Evolutionary conservation across 2,888 invertebrate genomes (phyloP), one percentile per base, ranked within the genome.

Genomic region (Halictus quadricinctus): DNA sequence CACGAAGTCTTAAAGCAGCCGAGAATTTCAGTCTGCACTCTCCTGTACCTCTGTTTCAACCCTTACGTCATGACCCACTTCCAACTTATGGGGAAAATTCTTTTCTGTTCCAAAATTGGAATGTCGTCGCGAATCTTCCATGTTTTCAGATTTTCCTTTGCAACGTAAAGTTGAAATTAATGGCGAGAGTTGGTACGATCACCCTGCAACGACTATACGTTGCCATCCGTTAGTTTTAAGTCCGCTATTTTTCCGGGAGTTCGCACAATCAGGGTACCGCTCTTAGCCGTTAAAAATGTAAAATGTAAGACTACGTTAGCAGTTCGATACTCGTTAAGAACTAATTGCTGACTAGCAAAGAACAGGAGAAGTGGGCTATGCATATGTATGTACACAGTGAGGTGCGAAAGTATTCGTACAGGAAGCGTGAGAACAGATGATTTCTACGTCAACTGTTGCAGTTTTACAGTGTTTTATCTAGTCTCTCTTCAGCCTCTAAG

Each of bases 291-390:
- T 85, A 58, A 75, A 77, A 72, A 81, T 87, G 83, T 81, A 84
- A 85, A 84, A 88, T 76, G 85, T 84, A 83, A 46, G 70, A 84
- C 79, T 85, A 88, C 43, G 50, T 66, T 79, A 73, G 81, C 85
- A 74, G 77, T 70, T 85, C 76, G 69, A 84, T 81, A 80, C 75
- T 70, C 81, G 81, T 85, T 89, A 86, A 80, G 58, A 88, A 87
- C 82, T 90, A 90, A 90, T 83, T 78, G 88, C 76, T 69, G 87
- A 90, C 90, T 89, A 91, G 90, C 86, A 90, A 87, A 87, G 83
- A 81, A 88, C 72, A 58, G 74, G 86, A 15, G 72, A 60, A 74
- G 58, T 72, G 76, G 70, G 43, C 70, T 29, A 60, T 25, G 58
- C 64, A n/a, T 50, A 29, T 41, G 15, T 50, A 70, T 43, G 41